These are phyloP conservation scores for Canis aureus DNA, from an alignment of 2,113 vertebrate species.

Conservation along the genomic window DNA sequence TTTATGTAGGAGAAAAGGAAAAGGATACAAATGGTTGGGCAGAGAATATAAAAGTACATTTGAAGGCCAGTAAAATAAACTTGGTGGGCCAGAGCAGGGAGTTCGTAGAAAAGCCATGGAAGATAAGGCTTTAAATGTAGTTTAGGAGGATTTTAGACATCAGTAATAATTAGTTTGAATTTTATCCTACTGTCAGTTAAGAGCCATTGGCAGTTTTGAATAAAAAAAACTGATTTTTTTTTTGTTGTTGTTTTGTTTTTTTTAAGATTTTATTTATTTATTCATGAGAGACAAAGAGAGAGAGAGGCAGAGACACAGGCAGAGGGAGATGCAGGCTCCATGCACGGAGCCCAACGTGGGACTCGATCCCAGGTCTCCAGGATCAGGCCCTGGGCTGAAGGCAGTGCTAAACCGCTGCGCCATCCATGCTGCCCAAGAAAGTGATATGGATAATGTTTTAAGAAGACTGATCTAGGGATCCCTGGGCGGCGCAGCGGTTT, in stretches of 20 bases:
- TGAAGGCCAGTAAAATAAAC: background rate
- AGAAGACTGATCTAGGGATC: background rate
- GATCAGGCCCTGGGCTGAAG: too few species aligned
- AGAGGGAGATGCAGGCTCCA: too few species aligned
- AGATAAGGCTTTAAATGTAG: background rate
- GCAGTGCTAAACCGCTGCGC: too few species aligned
- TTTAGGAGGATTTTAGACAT: background rate
- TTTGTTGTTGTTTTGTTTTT: too few species aligned
- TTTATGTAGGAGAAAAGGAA: conserved; percentile 22
- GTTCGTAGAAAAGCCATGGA: conserved; percentile 4
- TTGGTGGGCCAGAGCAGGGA: background rate
- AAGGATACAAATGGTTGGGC: background rate
- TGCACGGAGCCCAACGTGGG: too few species aligned
- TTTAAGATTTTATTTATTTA: too few species aligned
- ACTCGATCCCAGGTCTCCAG: too few species aligned
- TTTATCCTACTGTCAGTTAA: conserved; percentile 24
- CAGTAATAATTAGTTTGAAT: conserved; percentile 26
- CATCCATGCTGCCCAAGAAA: background rate
- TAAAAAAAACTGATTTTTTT: background rate
- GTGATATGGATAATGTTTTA: background rate
- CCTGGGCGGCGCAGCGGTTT: too few species aligned
- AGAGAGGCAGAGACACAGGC: too few species aligned
- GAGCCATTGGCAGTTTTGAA: conserved; percentile 24
- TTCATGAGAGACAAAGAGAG: too few species aligned
- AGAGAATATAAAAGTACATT: background rate